phyloP scores from a whole-genome alignment of 2,797 vertebrate genomes.

The Phalanger gymnotis region DNA sequence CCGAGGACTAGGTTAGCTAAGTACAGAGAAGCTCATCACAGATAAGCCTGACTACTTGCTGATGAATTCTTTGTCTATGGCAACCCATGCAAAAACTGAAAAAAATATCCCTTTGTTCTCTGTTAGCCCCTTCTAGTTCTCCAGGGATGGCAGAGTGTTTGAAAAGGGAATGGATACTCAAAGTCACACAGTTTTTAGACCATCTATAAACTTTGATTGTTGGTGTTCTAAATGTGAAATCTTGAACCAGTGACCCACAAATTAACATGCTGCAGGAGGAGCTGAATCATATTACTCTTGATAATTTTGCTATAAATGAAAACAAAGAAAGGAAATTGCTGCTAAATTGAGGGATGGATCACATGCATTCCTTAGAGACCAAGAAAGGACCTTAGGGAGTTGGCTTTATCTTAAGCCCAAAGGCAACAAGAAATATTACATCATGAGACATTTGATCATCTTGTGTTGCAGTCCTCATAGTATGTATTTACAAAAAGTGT shows the following conservation, averaged over 20 bases:
- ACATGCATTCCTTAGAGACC: neutral
- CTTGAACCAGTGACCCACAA: neutral
- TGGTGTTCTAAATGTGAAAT: neutral
- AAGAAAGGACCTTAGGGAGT: neutral
- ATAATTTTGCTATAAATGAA: neutral
- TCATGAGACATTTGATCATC: neutral
- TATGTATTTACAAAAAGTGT: neutral
- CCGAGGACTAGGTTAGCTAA: neutral
- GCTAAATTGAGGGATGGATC: neutral
- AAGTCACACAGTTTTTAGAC: neutral
- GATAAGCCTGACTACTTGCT: neutral
- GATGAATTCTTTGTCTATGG: neutral
- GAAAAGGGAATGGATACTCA: neutral
- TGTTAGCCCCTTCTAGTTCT: neutral
- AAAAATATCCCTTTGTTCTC: neutral
- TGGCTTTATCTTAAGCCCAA: neutral
- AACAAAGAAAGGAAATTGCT: neutral
- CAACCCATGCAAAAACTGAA: neutral
- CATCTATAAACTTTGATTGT: neutral
- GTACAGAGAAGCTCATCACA: neutral
- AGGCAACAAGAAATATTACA: neutral
- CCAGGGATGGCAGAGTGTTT: neutral
- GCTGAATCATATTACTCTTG: neutral
- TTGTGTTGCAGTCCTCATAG: neutral
- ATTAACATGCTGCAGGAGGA: neutral